Conservation (phyloP, 2,888 invertebrate genomes). For the Cerastoderma edule region DNA sequence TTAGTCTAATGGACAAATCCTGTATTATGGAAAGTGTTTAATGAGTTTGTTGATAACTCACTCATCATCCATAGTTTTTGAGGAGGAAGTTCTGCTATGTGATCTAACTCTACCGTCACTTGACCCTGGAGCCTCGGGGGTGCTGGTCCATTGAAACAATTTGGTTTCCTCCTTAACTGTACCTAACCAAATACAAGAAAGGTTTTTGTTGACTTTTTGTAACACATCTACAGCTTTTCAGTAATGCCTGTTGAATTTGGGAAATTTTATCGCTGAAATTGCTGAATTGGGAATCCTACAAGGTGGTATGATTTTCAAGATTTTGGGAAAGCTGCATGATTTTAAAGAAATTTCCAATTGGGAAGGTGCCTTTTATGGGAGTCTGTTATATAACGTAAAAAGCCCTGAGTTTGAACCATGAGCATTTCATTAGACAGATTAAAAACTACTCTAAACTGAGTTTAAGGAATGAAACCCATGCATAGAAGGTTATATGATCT, state of each 20-base stretch:
- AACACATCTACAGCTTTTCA: not conserved
- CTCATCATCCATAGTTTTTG: slow-evolving; percentile 38
- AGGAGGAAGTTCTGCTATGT: slow-evolving; percentile 41
- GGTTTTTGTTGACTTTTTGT: not conserved
- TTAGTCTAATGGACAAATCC: too few species aligned
- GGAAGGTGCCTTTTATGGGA: too few species aligned
- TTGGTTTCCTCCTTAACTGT: slow-evolving; percentile 6
- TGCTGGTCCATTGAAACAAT: slow-evolving; percentile 5
- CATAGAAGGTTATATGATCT: too few species aligned
- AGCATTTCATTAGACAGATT: too few species aligned
- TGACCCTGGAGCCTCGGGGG: slow-evolving; percentile 8
- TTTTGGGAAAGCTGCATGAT: too few species aligned
- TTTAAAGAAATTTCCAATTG: too few species aligned
- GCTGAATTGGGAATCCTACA: not conserved
- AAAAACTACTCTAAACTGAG: too few species aligned
- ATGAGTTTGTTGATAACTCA: not conserved
- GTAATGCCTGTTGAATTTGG: not conserved
- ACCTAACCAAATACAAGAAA: not conserved
- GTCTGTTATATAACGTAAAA: too few species aligned
- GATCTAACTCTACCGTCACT: slow-evolving; percentile 25
- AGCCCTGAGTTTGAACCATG: too few species aligned
- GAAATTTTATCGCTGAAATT: not conserved
- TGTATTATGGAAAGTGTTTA: too few species aligned
- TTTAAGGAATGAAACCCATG: too few species aligned
- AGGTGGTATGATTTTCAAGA: too few species aligned